Conservation (phyloP, 2,797 vertebrate genomes). For the Galago senegalensis region DNA sequence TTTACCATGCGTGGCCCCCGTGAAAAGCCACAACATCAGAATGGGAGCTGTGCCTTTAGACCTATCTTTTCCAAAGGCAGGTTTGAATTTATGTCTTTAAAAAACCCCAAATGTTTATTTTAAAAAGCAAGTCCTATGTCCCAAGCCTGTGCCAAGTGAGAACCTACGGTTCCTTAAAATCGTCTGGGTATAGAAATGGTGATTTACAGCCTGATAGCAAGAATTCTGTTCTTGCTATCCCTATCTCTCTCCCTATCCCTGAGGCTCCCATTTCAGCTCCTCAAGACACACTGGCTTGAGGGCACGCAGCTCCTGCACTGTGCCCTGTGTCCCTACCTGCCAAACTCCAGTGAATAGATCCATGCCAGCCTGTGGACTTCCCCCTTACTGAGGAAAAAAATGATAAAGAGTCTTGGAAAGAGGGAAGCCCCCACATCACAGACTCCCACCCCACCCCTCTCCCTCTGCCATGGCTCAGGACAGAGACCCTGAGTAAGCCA, state of each 20-base stretch:
- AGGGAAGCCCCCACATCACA: neutral
- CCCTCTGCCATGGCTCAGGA: neutral
- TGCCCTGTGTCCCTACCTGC: neutral
- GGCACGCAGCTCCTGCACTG: too few relatives aligned
- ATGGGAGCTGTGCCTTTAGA: too few relatives aligned
- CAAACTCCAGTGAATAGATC: neutral
- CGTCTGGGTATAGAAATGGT: neutral
- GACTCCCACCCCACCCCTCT: too few relatives aligned
- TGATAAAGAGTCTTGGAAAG: neutral
- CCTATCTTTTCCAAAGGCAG: neutral
- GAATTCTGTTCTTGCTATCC: neutral
- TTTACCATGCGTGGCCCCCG: neutral
- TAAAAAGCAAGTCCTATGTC: neutral
- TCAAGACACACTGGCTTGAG: neutral
- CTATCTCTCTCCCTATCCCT: neutral
- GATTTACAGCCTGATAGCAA: neutral
- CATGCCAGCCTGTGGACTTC: neutral
- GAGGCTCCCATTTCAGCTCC: neutral
- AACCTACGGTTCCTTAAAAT: neutral
- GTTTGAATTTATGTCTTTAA: neutral
- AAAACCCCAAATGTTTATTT: neutral
- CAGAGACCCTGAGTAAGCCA: neutral
- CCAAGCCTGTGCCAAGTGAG: neutral
- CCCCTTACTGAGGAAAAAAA: neutral
- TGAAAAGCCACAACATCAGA: neutral